phyloP scores from a whole-genome alignment of 2,888 invertebrate species.

The Drosophila affinis region DNA sequence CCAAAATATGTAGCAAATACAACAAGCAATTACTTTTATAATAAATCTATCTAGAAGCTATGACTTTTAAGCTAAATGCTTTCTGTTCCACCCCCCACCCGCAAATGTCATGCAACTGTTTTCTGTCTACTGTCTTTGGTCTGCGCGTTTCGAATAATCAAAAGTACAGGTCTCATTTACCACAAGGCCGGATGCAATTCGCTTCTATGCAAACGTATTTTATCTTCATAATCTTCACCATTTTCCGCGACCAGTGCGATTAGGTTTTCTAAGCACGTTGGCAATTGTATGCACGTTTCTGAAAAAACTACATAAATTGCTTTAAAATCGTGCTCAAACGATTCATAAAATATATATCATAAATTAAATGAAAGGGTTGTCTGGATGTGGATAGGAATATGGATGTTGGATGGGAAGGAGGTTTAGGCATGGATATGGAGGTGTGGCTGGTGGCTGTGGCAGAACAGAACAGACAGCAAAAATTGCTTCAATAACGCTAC shows the following conservation, averaged over 20 bases:
- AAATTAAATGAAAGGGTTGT: slow-evolving; percentile 43
- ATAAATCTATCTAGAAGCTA: neutral
- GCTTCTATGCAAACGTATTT: slow-evolving; percentile 85
- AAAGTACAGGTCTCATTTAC: slow-evolving; percentile 77
- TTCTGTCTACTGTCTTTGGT: neutral
- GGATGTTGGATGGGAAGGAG: slow-evolving; percentile 5
- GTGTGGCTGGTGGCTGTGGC: slow-evolving; percentile 20
- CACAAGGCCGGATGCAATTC: slow-evolving; percentile 84
- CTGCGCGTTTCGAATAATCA: neutral
- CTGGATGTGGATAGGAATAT: slow-evolving; percentile 2
- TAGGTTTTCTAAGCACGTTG: slow-evolving; percentile 85
- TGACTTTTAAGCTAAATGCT: neutral
- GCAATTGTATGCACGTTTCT: slow-evolving; percentile 83
- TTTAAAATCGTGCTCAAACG: slow-evolving; percentile 82
- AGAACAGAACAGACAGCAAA: slow-evolving; percentile 49
- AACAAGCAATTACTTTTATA: neutral
- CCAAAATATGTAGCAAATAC: neutral
- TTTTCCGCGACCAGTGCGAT: slow-evolving; percentile 86
- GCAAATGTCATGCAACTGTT: neutral
- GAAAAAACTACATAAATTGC: slow-evolving; percentile 85
- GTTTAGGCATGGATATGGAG: slow-evolving; percentile 8
- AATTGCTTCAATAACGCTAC: slow-evolving; percentile 43
- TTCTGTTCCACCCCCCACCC: neutral
- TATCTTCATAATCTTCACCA: slow-evolving; percentile 88
- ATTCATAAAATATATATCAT: slow-evolving; percentile 54